Percentiles rank a stretch among this genome's conserved stretches.
Evolutionary conservation across 2,113 vertebrate species (phyloP).

Genomic region (Odontophorus gujanensis): DNA sequence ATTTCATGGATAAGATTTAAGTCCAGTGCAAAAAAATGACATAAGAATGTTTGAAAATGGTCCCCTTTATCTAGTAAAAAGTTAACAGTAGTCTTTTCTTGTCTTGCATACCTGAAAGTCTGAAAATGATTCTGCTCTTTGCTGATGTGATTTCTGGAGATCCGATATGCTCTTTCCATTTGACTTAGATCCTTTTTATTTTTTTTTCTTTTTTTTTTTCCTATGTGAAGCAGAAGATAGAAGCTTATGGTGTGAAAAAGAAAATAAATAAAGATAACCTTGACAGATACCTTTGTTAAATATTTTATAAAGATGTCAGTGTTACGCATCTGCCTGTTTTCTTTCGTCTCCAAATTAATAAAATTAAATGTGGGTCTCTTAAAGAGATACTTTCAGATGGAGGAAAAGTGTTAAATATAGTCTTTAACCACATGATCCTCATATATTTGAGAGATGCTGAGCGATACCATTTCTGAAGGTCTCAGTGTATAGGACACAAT

Average conservation of each 20-base stretch:
- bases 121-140: neutral
- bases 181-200: neutral
- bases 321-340: slow-evolving; percentile 46
- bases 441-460: neutral
- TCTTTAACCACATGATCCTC: neutral
- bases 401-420: neutral
- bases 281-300: slow-evolving; percentile 69
- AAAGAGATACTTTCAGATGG: neutral
- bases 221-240: slow-evolving; percentile 22
- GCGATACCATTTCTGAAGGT: neutral
- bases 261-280: neutral
- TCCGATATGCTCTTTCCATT: neutral
- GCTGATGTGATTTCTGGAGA: neutral
- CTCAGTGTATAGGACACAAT: neutral
- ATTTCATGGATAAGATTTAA: neutral
- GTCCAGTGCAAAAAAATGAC: neutral
- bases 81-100: neutral
- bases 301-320: slow-evolving; percentile 73
- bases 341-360: slow-evolving; percentile 64
- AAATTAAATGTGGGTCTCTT: slow-evolving; percentile 45
- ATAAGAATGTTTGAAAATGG: neutral
- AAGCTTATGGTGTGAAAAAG: slow-evolving; percentile 15
- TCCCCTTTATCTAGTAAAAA: neutral
- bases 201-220: neutral
- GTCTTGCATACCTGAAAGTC: neutral